These are phyloP conservation scores for Papilio dardanus DNA, from an alignment of 1,140 invertebrate species.

Conservation along the genomic window DNA sequence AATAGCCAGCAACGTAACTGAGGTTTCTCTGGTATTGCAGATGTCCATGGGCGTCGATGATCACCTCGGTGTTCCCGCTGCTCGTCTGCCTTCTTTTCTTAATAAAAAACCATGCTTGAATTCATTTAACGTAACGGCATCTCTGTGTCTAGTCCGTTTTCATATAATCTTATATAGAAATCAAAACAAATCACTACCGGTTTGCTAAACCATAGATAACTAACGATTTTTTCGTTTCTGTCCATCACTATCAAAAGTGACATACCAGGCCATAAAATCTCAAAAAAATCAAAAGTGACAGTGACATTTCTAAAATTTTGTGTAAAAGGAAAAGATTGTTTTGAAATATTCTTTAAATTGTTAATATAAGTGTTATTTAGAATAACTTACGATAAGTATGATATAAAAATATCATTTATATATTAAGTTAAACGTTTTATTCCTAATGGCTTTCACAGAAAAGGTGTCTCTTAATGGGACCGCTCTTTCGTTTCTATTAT, in stretches of 20 bases:
- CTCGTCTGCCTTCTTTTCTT: too few species aligned
- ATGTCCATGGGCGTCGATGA: too few species aligned
- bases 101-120: too few species aligned
- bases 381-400: conserved; percentile 11
- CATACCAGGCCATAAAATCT: too few species aligned
- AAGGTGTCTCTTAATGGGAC: conserved; percentile 82
- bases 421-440: conserved; percentile 29
- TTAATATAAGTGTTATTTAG: neutral
- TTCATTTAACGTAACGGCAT: too few species aligned
- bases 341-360: neutral
- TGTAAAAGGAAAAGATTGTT: conserved; percentile 10
- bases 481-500: conserved; percentile 84
- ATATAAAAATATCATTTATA: conserved; percentile 14
- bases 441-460: conserved; percentile 76
- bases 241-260: neutral
- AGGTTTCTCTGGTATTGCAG: too few species aligned
- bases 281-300: neutral
- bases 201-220: neutral
- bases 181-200: too few species aligned
- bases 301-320: conserved; percentile 22
- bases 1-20: too few species aligned
- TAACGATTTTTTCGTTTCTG: neutral
- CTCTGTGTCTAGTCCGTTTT: too few species aligned
- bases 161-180: too few species aligned
- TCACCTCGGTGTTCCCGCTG: too few species aligned